phyloP scores from a whole-genome alignment of 1,140 invertebrate genomes.

The Dinoponera quadriceps region DNA sequence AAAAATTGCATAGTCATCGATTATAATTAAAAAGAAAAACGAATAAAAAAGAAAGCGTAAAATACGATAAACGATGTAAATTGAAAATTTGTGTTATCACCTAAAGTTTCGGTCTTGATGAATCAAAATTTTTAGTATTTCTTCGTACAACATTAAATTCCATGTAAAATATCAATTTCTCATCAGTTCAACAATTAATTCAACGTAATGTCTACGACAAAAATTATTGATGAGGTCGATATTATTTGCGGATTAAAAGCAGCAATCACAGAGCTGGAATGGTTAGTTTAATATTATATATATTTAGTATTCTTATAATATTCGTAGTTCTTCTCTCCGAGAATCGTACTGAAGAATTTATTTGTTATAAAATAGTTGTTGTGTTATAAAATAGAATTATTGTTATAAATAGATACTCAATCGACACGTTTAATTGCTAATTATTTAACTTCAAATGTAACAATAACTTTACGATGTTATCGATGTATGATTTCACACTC shows the following conservation, averaged over 20 bases:
- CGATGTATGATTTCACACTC: too few species aligned
- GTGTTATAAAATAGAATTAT: background rate
- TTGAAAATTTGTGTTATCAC: background rate
- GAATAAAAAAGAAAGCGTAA: background rate
- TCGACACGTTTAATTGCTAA: too few species aligned
- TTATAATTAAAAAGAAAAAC: background rate
- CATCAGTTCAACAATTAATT: background rate
- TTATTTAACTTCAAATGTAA: too few species aligned
- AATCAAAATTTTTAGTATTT: conserved; percentile 5
- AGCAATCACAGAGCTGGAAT: background rate
- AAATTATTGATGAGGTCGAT: background rate
- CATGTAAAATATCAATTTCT: background rate
- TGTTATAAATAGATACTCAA: too few species aligned
- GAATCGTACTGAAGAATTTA: background rate
- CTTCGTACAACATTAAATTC: background rate
- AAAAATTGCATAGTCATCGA: too few species aligned
- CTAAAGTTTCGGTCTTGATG: background rate
- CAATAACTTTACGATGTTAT: background rate
- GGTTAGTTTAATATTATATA: background rate
- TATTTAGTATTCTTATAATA: too few species aligned
- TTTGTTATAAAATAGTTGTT: background rate
- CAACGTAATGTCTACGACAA: conserved; percentile 47
- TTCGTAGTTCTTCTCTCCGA: background rate
- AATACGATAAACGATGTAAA: background rate
- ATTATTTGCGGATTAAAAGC: conserved; percentile 13